Evolutionary conservation across 2,797 vertebrate genomes (phyloP), one percentile per base, ranked within the genome.

Genomic region (Anabas testudineus): DNA sequence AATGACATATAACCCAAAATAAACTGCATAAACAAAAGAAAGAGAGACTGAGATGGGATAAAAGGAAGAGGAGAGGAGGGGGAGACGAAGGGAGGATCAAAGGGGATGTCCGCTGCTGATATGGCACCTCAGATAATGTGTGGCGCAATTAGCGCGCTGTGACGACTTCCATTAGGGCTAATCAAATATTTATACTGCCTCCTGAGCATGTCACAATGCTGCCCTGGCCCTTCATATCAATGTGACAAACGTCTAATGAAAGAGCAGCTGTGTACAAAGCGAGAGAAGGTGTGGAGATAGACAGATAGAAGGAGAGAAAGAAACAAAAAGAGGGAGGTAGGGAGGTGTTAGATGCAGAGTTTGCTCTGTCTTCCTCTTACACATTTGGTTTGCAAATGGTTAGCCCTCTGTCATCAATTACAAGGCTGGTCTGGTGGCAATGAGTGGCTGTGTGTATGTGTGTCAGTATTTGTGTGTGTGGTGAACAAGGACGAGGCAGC

Each of bases 161-260:
- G 97, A 97, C 95, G 96, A 99, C 97, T 99, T 96, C 96, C 97
- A 99, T 99, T 99, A 99, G 90, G 92, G 93, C 95, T 98, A 95
- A 99, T 99, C 95, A 99, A 99, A 99, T 99, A 99, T 99, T 99
- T 99, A 99, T 98, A 90, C 93, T 95, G 93, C 94, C 95, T 87
- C 92, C 95, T 94, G 96, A 97, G 96, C 95, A 95, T 96, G 96
- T 97, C 95, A 94, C 94, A 95, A 94, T 92, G 94, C 91, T 89
- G 52, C 71, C 89, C 72, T 74, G 75, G 90, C 70, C 84, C 71
- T 78, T 88, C 89, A 90, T 95, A 96, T 97, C 97, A 96, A 95
- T 95, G 95, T 97, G 94, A 94, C 96, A 97, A 96, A 97, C 93
- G 93, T 87, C 92, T 93, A 96, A 95, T 95, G 94, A 93, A 93